Evolutionary conservation across 2,888 invertebrate genomes (phyloP), one percentile per base, ranked within the genome.

Genomic region (Resseliella maxima): DNA sequence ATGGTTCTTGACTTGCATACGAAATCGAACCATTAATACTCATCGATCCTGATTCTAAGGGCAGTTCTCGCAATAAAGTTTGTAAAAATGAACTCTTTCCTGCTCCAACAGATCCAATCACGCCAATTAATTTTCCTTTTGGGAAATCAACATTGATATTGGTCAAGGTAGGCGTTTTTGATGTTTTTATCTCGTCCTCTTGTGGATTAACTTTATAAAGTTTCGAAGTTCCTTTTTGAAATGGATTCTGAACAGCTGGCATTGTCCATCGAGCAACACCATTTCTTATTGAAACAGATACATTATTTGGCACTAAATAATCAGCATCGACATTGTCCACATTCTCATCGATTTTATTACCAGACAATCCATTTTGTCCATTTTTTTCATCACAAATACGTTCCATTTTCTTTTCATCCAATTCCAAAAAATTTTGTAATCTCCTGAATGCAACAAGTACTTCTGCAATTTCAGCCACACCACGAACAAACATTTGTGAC

Each of bases 1-100:
- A 98, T 10, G 97, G 94, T 89, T 97, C 96, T 90, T 97, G 97
- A 88, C 95, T 93, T 0, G 96, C 95, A 90, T 97, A 97, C 38
- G 95, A 94, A 21, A 94, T 87, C 50, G 89, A 91, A 1, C 94
- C 97, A 86, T 92, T 92, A 21, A 95, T 92, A 86, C 93, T 92
- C 31, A 96, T 91, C 18, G 88, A 89, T 1, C 94, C 93, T 59
- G 88, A 87, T 21, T 88, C 88, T 46, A 94, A 90, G 0, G 94
- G 93, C 87, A 96, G 91, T 90, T 97, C 97, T 85, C 94, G 94
- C 86, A 97, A 92, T 87, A 97, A 92, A 83, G 94, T 92, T 90
- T 95, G 94, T 85, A 95, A 90, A 86, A 95, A 90, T 21, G 94
- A 94, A 86, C 93, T 93, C 92, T 95, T 96, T 85, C 96, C 96